Evolutionary conservation across 2,797 vertebrate species (phyloP).

Genomic region (Odontamblyopus rebecca): DNA sequence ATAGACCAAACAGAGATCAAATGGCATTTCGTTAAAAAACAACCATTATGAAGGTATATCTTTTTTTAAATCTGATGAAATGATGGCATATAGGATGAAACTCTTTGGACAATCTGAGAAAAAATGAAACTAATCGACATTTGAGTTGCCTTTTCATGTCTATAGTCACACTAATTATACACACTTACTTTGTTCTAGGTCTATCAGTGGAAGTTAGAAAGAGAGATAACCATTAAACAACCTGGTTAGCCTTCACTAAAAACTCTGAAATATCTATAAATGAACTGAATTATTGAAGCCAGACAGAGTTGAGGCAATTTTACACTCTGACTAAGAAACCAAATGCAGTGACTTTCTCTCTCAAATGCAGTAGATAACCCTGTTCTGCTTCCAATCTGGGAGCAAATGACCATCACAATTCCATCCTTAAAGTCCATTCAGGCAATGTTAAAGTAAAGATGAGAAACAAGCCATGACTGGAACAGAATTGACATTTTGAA

Average conservation of each 20-base stretch:
- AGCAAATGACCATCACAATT: slow-evolving; percentile 2
- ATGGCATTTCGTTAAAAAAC: not conserved
- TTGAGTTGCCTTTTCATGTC: not conserved
- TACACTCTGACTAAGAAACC: not conserved
- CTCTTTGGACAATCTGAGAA: not conserved
- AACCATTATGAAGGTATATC: not conserved
- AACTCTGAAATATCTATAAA: slow-evolving; percentile 3
- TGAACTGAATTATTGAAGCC: not conserved
- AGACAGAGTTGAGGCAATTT: not conserved
- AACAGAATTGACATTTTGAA: slow-evolving; percentile 5
- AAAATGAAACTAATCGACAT: not conserved
- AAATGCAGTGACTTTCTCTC: not conserved
- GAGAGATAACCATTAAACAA: not conserved
- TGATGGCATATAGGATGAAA: not conserved
- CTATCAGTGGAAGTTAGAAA: not conserved
- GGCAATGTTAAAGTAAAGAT: not conserved
- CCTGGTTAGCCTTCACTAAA: not conserved
- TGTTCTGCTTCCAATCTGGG: not conserved
- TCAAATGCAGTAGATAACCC: not conserved
- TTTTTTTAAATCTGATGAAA: not conserved
- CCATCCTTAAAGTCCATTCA: no score
- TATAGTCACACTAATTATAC: not conserved
- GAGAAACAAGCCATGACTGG: not conserved
- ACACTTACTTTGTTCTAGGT: not conserved
- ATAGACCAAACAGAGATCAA: not conserved